Percentiles rank a stretch among this genome's conserved stretches.
phyloP scores from a whole-genome alignment of 2,888 invertebrate species.

The Cybosia mesomella region DNA sequence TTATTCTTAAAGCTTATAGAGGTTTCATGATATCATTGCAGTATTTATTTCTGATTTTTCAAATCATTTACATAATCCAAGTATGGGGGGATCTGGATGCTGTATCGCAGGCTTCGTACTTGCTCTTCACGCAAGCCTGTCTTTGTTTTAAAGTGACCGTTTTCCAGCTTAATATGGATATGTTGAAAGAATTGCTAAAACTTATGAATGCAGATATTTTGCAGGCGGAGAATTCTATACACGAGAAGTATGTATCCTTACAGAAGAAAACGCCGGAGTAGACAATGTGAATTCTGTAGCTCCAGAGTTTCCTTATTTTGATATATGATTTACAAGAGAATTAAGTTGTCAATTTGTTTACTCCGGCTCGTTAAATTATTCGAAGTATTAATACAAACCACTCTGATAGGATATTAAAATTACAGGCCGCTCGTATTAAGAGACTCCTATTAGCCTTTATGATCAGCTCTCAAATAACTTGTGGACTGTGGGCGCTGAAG shows the following conservation, averaged over 20 bases:
- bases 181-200: constrained; percentile 60
- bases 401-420: constrained; percentile 63
- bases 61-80: constrained; percentile 72
- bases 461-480: constrained; percentile 74
- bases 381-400: not conserved
- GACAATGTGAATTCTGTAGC: not conserved
- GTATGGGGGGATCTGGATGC: constrained; percentile 80
- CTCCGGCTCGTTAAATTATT: constrained; percentile 17
- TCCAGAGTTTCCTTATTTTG: not conserved
- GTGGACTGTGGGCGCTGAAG: constrained; percentile 74
- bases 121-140: constrained; percentile 79
- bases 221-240: constrained; percentile 59
- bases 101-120: constrained; percentile 74
- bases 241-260: constrained; percentile 64
- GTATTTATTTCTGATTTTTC: constrained; percentile 74
- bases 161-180: constrained; percentile 66
- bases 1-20: constrained; percentile 58
- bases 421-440: constrained; percentile 72
- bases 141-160: constrained; percentile 78
- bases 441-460: constrained; percentile 71
- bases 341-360: constrained; percentile 19
- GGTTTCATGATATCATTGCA: constrained; percentile 70
- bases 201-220: constrained; percentile 73
- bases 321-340: not conserved
- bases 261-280: constrained; percentile 12